Conservation (phyloP, 2,113 vertebrate species). For the Collichthys lucidus region DNA sequence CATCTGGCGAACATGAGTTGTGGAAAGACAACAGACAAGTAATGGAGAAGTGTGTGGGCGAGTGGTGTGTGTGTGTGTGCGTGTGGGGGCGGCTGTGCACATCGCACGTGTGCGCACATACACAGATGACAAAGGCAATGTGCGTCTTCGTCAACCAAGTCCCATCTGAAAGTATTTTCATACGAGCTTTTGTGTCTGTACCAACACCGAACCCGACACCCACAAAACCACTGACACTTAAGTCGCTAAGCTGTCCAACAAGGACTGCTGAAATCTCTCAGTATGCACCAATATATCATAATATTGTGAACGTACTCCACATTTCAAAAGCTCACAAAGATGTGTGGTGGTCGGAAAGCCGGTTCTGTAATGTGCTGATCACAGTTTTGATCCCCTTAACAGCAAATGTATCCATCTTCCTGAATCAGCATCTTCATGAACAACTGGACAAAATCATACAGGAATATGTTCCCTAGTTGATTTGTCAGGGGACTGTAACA, state of each 20-base stretch:
- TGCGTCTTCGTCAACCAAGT: conserved; percentile 49
- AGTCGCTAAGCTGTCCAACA: conserved; percentile 34
- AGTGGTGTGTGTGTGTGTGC: conserved; percentile 34
- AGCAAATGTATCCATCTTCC: conserved; percentile 7
- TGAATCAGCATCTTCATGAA: neutral
- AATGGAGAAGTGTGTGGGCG: conserved; percentile 62
- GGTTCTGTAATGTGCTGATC: neutral
- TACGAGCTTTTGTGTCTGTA: conserved; percentile 37
- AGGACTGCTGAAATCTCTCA: conserved; percentile 35
- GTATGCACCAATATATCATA: conserved; percentile 6
- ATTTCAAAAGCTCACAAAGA: conserved; percentile 11
- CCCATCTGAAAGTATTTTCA: conserved; percentile 55
- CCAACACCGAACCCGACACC: conserved; percentile 32
- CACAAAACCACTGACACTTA: conserved; percentile 62
- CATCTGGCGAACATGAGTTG: conserved; percentile 68
- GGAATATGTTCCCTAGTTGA: neutral
- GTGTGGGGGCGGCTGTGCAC: conserved; percentile 32
- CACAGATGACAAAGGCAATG: conserved; percentile 61
- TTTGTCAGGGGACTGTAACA: neutral
- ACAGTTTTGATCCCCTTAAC: conserved; percentile 10
- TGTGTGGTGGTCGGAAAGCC: neutral
- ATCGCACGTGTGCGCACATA: conserved; percentile 44
- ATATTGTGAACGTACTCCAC: conserved; percentile 8
- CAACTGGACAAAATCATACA: neutral
- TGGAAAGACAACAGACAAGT: conserved; percentile 67